Evolutionary conservation across 92 coral and sea anemone genomes (phyloP).

Genomic region (Desmophyllum pertusum): DNA sequence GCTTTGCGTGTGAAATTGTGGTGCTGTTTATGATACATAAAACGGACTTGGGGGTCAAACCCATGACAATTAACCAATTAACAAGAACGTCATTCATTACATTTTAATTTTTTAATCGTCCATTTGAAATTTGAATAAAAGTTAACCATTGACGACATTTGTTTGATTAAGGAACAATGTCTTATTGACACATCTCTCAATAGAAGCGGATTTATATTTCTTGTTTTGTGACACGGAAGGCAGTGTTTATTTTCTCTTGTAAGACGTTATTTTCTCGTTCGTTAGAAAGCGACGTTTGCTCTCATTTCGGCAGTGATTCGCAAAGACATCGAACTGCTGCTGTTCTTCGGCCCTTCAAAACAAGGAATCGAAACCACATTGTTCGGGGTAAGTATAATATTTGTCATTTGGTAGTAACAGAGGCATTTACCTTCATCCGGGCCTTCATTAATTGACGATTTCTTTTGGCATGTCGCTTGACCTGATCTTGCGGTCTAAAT

Average conservation of each 20-base stretch:
- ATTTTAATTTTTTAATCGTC: not conserved
- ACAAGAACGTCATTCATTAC: not conserved
- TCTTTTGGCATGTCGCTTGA: not conserved
- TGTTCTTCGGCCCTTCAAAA: not conserved
- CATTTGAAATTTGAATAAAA: constrained; percentile 23
- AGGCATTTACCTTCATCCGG: not conserved
- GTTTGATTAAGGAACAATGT: constrained; percentile 27
- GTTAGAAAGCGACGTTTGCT: not conserved
- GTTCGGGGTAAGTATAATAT: not conserved
- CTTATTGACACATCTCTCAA: constrained; percentile 11
- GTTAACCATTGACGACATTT: constrained; percentile 6
- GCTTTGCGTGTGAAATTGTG: too few relatives aligned
- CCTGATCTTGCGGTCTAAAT: not conserved
- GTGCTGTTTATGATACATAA: too few relatives aligned
- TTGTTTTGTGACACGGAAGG: not conserved
- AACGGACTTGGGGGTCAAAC: not conserved
- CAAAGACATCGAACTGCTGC: not conserved
- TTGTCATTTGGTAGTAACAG: not conserved
- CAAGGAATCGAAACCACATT: not conserved
- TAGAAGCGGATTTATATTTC: constrained; percentile 3
- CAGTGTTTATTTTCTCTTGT: not conserved
- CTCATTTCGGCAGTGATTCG: not conserved
- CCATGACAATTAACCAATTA: not conserved
- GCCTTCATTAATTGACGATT: not conserved
- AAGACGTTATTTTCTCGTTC: not conserved